Percentiles rank a stretch among this genome's conserved stretches.
Evolutionary conservation across 2,888 invertebrate genomes (phyloP).

Genomic region (Chalcosyrphus nemorum): DNA sequence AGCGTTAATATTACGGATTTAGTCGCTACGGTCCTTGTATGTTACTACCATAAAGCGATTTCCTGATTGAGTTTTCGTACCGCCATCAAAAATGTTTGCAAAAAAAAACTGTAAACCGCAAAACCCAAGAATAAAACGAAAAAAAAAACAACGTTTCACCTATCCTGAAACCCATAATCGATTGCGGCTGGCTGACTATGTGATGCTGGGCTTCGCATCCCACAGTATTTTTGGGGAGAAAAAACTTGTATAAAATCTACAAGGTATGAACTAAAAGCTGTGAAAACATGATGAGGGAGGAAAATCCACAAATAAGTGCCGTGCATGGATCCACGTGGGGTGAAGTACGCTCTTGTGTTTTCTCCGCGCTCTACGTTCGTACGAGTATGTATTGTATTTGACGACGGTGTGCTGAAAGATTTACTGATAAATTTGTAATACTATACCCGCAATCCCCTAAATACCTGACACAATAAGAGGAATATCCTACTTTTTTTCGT

Average conservation of each 20-base stretch:
- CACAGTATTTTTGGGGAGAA: not conserved
- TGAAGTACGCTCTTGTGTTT: not conserved
- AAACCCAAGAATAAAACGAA: slow-evolving; percentile 41
- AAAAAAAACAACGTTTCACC: slow-evolving; percentile 37
- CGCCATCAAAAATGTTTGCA: not conserved
- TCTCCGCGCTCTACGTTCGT: not conserved
- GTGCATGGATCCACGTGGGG: slow-evolving; percentile 2
- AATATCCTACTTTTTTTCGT: slow-evolving; percentile 14
- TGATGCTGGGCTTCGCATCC: slow-evolving; percentile 15
- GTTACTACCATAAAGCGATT: slow-evolving; percentile 30
- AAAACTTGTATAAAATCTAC: slow-evolving; percentile 21
- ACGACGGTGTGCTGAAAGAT: slow-evolving; percentile 32
- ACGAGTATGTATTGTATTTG: slow-evolving; percentile 5
- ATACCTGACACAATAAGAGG: slow-evolving; percentile 31
- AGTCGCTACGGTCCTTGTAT: not conserved
- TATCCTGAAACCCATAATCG: slow-evolving; percentile 35
- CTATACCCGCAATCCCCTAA: slow-evolving; percentile 22
- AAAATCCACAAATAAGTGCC: slow-evolving; percentile 46
- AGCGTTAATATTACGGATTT: not conserved
- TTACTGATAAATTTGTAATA: slow-evolving; percentile 47
- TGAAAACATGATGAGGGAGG: slow-evolving; percentile 36
- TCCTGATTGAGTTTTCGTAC: slow-evolving; percentile 29
- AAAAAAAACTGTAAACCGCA: slow-evolving; percentile 23
- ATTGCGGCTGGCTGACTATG: slow-evolving; percentile 37
- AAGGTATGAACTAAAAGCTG: slow-evolving; percentile 41